Evolutionary conservation across 2,888 invertebrate genomes (phyloP), one percentile per base, ranked within the genome.

Genomic region (Acrocyrtus sp.): DNA sequence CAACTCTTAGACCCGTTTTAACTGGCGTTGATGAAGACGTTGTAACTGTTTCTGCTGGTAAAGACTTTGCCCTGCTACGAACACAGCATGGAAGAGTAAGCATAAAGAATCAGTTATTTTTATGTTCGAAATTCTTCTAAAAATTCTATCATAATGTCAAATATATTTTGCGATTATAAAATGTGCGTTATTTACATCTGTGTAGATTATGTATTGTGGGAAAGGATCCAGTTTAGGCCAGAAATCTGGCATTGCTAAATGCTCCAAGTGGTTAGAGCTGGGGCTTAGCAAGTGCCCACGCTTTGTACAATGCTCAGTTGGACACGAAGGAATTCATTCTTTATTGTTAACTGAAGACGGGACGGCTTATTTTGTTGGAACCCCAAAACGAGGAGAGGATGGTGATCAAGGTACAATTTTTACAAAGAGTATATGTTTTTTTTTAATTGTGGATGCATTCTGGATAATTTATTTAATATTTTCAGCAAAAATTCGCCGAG

Each of bases 241-340:
- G 81, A 96, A 96, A 77, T 77, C 78, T 4, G 78, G 79, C 22
- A 63, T 78, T 19, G 61, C 77, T 0, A 81, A 81, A 65, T 80
- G 76, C 22, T 82, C 82, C 2, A 82, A 86, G 80, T 85, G 87
- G 83, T 84, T 86, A 1, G 88, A 88, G 77, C 79, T 88, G 45
- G 87, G 89, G 43, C 86, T 91, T 63, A 88, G 90, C 0, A 93
- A 93, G 85, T 88, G 90, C 21, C 90, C 91, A 1, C 90, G 89
- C 82, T 88, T 92, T 70, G 85, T 87, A 0, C 91, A 96, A 85
- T 89, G 95, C 75, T 92, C 95, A 0, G 89, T 95, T 1, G 97
- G 98, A 0, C 96, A 97, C 83, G 98, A 98, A 83, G 96, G 96
- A 1, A 89, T 93, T 57, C 96, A 98, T 84, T 95, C 94, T 0